Evolutionary conservation across 1,140 invertebrate genomes (phyloP).

Genomic region (Drosophila pallidifrons): DNA sequence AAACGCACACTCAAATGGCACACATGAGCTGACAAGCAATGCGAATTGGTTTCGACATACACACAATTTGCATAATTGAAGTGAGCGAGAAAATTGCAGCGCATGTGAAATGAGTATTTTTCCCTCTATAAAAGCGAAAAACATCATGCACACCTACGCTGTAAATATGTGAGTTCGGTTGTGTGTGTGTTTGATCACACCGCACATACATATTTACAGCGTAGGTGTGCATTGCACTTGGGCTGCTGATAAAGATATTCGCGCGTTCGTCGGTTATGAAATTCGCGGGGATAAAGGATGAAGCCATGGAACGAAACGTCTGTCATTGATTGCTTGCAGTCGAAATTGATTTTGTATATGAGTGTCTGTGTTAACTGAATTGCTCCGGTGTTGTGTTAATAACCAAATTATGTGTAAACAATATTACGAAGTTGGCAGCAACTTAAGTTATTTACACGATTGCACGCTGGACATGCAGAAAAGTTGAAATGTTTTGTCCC

Average conservation of each 20-base stretch:
- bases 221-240: slow-evolving; percentile 55
- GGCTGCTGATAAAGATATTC: slow-evolving; percentile 62
- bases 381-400: slow-evolving; percentile 51
- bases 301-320: slow-evolving; percentile 35
- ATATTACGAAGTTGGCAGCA: slow-evolving; percentile 35
- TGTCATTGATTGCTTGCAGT: slow-evolving; percentile 68
- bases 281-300: slow-evolving; percentile 16
- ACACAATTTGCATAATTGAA: slow-evolving; percentile 82
- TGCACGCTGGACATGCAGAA: neutral
- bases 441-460: slow-evolving; percentile 2
- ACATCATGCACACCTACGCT: slow-evolving; percentile 53
- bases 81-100: slow-evolving; percentile 79
- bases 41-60: slow-evolving; percentile 79
- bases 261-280: slow-evolving; percentile 29
- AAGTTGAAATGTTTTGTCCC: slow-evolving; percentile 25
- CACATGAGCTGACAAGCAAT: slow-evolving; percentile 59
- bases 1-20: slow-evolving; percentile 21
- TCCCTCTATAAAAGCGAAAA: slow-evolving; percentile 64
- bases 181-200: no score
- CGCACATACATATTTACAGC: neutral
- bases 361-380: slow-evolving; percentile 36
- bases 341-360: slow-evolving; percentile 64
- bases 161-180: neutral
- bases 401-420: slow-evolving; percentile 71
- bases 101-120: slow-evolving; percentile 79